phyloP scores from a whole-genome alignment of 2,888 invertebrate species.

The Trichogramma evanescens region DNA sequence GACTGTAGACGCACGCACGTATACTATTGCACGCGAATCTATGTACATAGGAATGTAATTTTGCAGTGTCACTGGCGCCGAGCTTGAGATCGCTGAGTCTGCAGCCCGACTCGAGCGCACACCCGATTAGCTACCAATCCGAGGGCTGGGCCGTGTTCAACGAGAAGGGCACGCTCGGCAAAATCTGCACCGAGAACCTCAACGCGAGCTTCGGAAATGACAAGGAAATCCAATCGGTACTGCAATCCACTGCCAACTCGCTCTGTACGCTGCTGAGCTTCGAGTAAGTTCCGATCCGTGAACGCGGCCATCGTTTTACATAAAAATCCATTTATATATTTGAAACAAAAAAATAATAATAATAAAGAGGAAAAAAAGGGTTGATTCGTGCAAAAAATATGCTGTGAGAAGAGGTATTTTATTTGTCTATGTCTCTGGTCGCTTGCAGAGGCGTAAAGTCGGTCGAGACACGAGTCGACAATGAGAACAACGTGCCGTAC shows the following conservation, averaged over 20 bases:
- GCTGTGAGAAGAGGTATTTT: neutral
- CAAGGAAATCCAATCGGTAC: conserved; percentile 50
- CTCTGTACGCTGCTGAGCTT: conserved; percentile 71
- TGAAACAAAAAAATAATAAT: no score
- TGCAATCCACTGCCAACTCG: conserved; percentile 69
- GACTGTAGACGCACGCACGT: no score
- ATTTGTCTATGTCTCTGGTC: neutral
- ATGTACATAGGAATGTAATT: neutral
- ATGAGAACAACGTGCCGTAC: conserved; percentile 58
- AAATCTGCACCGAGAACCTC: conserved; percentile 73
- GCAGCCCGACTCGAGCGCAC: conserved; percentile 61
- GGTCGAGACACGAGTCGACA: conserved; percentile 61
- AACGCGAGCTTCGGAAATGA: conserved; percentile 53
- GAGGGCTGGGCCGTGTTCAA: conserved; percentile 81
- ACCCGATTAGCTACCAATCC: conserved; percentile 62
- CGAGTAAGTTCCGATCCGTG: conserved; percentile 53
- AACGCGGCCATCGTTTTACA: no score
- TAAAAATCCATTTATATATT: no score
- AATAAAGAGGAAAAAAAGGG: no score
- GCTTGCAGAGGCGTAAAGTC: conserved; percentile 59
- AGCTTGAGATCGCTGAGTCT: conserved; percentile 59
- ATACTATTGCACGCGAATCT: no score
- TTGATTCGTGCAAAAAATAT: neutral
- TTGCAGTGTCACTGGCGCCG: conserved; percentile 69
- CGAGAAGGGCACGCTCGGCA: conserved; percentile 73